Base-by-base conservation (phyloP, 2,888 invertebrate species). In the Pinctada fucata region DNA sequence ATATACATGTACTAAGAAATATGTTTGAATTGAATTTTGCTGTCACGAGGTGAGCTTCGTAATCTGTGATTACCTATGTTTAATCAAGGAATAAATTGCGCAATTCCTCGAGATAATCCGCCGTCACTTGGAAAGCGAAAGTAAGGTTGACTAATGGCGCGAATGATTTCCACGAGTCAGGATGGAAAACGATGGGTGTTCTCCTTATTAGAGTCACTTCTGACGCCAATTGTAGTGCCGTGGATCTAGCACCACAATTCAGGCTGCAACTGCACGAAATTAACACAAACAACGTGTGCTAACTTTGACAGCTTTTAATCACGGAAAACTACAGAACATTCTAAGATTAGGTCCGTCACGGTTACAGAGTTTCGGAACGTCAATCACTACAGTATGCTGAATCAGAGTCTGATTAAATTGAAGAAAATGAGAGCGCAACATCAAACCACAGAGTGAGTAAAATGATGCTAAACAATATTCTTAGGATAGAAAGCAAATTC, bases 381-480 rank as follows among this genome's bases (percentile, higher is more conserved):
- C 5, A 52, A 52, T 52, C 58, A 52, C n/a, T n/a, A n/a, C n/a
- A n/a, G n/a, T 5, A 52, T 52, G 58, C 58, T 52, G 58, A 52
- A 52, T 52, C 58, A 52, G 58, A 52, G 6, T 52, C 58, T 8
- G 58, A 52, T 52, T 52, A 8, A 52, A 52, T 52, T 10, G 10
- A 52, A 5, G 58, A 52, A 52, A 52, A 52, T 52, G 58, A 52
- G 67, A 67, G 31, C 67, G 45, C 16, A 31, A 45, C 10, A 31
- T 67, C 67, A 67, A 67, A 67, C 67, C 58, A 52, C 5, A 67
- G 45, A 67, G 67, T 67, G 10, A 67, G 45, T n/a, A 67, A 67
- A 45, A 67, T 67, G 16, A 67, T 67, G 67, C 31, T 31, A 31
- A 67, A 67, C 45, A n/a, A 67, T 67, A 16, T 67, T 31, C 10